Evolutionary conservation across 2,888 invertebrate species (phyloP).

Genomic region (Serrognathus titanus): DNA sequence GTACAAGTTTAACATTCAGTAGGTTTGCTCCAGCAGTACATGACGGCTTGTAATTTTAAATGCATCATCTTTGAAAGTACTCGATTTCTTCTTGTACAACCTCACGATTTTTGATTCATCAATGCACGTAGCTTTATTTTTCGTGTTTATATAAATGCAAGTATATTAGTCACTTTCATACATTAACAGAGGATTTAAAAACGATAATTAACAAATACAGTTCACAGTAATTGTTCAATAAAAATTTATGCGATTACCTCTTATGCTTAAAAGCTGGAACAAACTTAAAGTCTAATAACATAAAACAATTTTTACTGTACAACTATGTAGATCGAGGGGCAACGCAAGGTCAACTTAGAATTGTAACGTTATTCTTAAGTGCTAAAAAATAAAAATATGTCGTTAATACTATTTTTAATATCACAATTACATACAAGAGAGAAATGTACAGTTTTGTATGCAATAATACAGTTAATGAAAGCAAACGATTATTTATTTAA

Average conservation of each 20-base stretch:
- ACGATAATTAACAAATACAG: too few species aligned
- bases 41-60: background rate
- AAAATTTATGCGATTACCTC: too few species aligned
- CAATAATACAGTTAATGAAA: slow-evolving; percentile 3
- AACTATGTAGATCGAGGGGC: slow-evolving; percentile 21
- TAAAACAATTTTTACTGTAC: slow-evolving; percentile 44
- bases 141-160: too few species aligned
- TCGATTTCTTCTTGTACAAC: too few species aligned
- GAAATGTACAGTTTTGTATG: too few species aligned
- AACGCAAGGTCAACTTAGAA: slow-evolving; percentile 13
- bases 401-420: slow-evolving; percentile 20
- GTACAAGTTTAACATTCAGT: slow-evolving; percentile 24
- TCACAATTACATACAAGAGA: slow-evolving; percentile 14
- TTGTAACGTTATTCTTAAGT: slow-evolving; percentile 3
- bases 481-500: background rate
- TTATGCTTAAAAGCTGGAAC: too few species aligned
- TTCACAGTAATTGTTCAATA: too few species aligned
- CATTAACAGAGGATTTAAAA: too few species aligned
- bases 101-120: too few species aligned
- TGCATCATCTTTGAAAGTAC: too few species aligned
- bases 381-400: slow-evolving; percentile 3
- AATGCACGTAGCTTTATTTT: too few species aligned
- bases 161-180: too few species aligned
- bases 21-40: background rate
- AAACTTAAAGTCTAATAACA: slow-evolving; percentile 36